A percentile compares a stretch with the other conserved stretches of the same genome.
These are phyloP conservation scores for Tenualosa ilisha DNA, from an alignment of 2,797 vertebrate species.

Conservation along the genomic window DNA sequence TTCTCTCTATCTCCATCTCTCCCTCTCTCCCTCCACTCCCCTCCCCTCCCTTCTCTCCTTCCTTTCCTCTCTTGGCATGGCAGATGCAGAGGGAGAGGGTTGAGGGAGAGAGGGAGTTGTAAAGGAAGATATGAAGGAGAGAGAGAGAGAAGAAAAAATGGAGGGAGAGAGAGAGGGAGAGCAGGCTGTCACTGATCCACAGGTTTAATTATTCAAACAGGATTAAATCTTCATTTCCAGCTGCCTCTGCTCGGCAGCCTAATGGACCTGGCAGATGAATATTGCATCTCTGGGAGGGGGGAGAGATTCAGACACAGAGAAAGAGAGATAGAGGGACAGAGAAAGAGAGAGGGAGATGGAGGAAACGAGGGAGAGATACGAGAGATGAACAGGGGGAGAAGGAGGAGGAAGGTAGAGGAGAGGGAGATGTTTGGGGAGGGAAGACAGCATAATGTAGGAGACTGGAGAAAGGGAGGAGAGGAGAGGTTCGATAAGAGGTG, in stretches of 20 bases:
- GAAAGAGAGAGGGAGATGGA: neutral
- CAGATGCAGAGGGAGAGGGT: neutral
- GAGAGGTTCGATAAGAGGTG: neutral
- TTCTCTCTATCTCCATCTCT: conserved; percentile 27
- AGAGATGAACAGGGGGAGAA: conserved; percentile 21
- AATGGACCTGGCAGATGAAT: conserved; percentile 50
- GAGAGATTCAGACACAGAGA: conserved; percentile 36
- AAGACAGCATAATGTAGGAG: neutral
- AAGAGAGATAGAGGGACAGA: conserved; percentile 22
- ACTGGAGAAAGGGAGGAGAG: neutral
- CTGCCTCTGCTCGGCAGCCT: conserved; percentile 36
- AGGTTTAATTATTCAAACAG: conserved; percentile 59
- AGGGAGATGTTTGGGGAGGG: neutral
- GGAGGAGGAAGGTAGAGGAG: conserved; percentile 11
- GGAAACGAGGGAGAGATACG: conserved; percentile 1
- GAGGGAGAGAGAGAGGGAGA: neutral
- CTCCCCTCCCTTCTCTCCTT: conserved; percentile 16
- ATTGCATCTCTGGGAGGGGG: conserved; percentile 36
- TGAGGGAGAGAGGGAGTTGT: neutral
- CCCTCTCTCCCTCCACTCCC: conserved; percentile 32
- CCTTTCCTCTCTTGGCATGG: conserved; percentile 8
- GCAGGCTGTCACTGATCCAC: conserved; percentile 40
- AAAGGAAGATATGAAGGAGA: no score
- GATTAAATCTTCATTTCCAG: conserved; percentile 55
- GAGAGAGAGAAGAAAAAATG: neutral